Conservation (phyloP, 2,113 vertebrate species). For the Capra hircus region DNA sequence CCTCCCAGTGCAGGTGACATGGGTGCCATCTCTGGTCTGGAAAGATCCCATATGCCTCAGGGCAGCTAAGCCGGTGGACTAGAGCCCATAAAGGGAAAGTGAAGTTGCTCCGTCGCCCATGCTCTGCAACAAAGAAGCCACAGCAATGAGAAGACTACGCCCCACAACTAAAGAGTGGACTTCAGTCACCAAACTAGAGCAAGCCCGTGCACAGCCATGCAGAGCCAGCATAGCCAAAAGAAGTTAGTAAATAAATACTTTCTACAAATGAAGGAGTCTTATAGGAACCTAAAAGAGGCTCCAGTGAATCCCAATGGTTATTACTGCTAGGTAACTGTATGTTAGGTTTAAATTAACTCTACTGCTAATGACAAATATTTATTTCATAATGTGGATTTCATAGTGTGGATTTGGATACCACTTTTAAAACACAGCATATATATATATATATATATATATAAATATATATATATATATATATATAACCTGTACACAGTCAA, state of each 20-base stretch:
- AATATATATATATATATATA: neutral
- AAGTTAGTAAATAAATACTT: neutral
- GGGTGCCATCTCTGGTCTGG: neutral
- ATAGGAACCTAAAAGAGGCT: neutral
- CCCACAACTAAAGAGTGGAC: neutral
- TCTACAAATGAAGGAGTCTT: neutral
- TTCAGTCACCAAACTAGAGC: neutral
- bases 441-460: accelerated
- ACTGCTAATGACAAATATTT: neutral
- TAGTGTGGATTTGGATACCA: neutral
- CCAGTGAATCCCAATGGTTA: neutral
- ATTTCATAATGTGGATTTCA: neutral
- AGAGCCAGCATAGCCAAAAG: neutral
- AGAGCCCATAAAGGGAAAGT: neutral
- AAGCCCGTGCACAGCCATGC: neutral
- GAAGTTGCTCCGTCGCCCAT: accelerated
- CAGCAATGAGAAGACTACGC: accelerated
- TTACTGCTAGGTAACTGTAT: neutral
- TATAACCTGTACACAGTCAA: neutral
- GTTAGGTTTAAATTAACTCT: neutral
- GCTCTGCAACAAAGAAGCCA: neutral
- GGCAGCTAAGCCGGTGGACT: neutral
- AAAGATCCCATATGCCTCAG: neutral
- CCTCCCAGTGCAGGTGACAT: neutral
- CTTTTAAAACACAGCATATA: neutral